phyloP scores from a whole-genome alignment of 2,888 invertebrate genomes.

The Eledona agricola region DNA sequence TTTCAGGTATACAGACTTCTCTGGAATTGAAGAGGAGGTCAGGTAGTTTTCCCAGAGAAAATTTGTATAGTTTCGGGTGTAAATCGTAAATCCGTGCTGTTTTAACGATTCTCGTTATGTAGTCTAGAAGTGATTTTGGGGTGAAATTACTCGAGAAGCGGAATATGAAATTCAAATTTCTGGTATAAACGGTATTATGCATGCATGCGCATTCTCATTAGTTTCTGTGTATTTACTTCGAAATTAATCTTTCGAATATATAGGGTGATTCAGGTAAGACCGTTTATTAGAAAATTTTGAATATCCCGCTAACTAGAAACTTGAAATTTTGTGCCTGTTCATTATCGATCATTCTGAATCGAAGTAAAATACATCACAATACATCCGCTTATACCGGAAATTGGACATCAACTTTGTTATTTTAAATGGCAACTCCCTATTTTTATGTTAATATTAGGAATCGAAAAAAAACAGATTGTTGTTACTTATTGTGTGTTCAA shows the following conservation, averaged over 20 bases:
- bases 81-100: conserved; percentile 14
- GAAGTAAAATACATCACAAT: too few relatives aligned
- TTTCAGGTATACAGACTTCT: too few relatives aligned
- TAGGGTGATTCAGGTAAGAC: conserved; percentile 1
- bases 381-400: too few relatives aligned
- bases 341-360: too few relatives aligned
- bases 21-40: conserved; percentile 6
- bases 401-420: too few relatives aligned
- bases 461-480: too few relatives aligned
- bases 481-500: too few relatives aligned
- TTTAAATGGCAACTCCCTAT: too few relatives aligned
- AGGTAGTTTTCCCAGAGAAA: conserved; percentile 3
- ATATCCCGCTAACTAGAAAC: too few relatives aligned
- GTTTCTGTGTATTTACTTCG: conserved; percentile 17
- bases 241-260: conserved; percentile 16
- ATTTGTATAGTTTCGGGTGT: conserved; percentile 15
- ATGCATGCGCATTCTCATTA: conserved; percentile 24
- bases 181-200: conserved; percentile 17
- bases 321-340: too few relatives aligned
- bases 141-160: conserved; percentile 7
- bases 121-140: conserved; percentile 1
- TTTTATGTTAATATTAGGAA: too few relatives aligned
- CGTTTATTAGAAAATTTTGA: too few relatives aligned
- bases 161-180: conserved; percentile 21
- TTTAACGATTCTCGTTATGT: conserved; percentile 5